Conservation (phyloP, 2,797 vertebrate species). For the Coendou prehensilis region DNA sequence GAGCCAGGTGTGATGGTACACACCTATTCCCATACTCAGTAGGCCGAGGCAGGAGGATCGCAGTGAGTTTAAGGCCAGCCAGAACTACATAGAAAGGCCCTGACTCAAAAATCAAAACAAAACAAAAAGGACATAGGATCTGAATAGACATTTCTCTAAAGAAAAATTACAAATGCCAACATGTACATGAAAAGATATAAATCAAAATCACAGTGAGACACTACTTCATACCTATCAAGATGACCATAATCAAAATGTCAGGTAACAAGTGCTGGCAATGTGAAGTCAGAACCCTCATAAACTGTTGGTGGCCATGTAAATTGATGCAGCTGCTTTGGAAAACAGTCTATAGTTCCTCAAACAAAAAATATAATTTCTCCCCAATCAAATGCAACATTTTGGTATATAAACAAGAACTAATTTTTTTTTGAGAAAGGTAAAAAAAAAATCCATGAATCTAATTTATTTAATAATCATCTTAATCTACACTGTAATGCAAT, state of each 20-base stretch:
- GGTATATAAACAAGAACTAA: background rate
- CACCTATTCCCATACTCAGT: background rate
- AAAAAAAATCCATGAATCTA: background rate
- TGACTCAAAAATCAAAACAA: background rate
- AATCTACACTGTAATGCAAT: background rate
- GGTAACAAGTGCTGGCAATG: background rate
- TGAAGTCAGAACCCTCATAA: background rate
- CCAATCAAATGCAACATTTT: background rate
- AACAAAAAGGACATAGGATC: background rate
- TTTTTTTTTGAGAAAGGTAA: background rate
- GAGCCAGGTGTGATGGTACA: background rate
- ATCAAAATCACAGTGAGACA: background rate
- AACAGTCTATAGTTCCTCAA: background rate
- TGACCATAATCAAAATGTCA: background rate
- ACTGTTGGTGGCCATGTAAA: background rate
- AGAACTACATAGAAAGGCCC: background rate
- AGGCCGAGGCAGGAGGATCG: background rate
- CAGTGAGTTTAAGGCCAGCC: background rate
- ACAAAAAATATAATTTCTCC: background rate
- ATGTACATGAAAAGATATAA: background rate
- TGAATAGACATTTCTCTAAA: background rate
- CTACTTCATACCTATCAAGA: background rate
- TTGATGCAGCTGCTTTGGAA: background rate
- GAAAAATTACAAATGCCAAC: background rate
- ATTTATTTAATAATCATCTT: background rate